Evolutionary conservation across 2,113 vertebrate genomes (phyloP).

Genomic region (Tyrannus savana): DNA sequence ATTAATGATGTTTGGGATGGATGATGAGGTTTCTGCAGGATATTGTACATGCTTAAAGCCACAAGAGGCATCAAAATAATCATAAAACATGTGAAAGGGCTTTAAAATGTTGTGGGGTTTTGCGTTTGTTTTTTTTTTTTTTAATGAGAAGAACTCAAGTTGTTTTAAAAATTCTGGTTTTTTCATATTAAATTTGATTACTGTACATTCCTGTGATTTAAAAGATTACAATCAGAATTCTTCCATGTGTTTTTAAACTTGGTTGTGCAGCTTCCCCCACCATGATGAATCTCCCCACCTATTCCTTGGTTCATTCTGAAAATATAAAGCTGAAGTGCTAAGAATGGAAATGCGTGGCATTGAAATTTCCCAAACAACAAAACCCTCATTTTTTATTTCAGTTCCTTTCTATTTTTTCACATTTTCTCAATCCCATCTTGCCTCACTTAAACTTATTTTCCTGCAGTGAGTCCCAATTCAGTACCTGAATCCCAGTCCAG

Average conservation of each 20-base stretch:
- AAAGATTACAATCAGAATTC: neutral
- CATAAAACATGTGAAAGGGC: accelerated
- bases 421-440: neutral
- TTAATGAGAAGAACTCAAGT: neutral
- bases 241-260: neutral
- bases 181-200: neutral
- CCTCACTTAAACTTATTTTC: neutral
- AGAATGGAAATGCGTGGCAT: neutral
- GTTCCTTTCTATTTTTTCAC: neutral
- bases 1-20: neutral
- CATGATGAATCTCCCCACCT: neutral
- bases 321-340: neutral
- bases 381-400: neutral
- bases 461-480: neutral
- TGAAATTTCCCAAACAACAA: neutral
- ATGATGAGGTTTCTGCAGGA: neutral
- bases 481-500: neutral
- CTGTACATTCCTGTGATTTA: neutral
- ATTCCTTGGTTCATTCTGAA: neutral
- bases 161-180: neutral
- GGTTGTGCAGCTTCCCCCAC: neutral
- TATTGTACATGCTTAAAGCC: neutral
- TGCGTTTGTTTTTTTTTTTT: neutral
- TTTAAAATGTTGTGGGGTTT: neutral
- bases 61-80: neutral